Conservation (phyloP, 1,140 invertebrate genomes). For the Lepidurus apus region DNA sequence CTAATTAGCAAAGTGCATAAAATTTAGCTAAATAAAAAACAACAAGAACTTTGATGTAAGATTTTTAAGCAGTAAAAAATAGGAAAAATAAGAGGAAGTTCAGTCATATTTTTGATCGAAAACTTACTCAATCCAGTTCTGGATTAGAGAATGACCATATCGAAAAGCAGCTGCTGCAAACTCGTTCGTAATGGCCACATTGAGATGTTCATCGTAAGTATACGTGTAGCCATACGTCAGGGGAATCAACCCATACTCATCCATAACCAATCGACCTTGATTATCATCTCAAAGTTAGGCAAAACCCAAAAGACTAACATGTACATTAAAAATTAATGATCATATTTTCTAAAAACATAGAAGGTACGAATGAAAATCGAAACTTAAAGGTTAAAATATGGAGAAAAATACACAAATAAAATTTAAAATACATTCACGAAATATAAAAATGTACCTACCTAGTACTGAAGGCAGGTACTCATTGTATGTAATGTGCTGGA, state of each 20-base stretch:
- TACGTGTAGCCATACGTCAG: slow-evolving; percentile 59
- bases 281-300: neutral
- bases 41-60: too few relatives aligned
- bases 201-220: slow-evolving; percentile 74
- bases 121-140: slow-evolving; percentile 67
- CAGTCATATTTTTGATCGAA: neutral
- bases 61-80: neutral
- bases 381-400: slow-evolving; percentile 24
- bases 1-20: neutral
- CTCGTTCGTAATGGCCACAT: slow-evolving; percentile 64
- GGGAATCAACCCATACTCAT: slow-evolving; percentile 64
- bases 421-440: neutral
- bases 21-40: neutral
- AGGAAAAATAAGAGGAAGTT: neutral
- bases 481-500: slow-evolving; percentile 81
- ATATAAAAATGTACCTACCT: slow-evolving; percentile 46
- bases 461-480: slow-evolving; percentile 79
- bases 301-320: neutral
- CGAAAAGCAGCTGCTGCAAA: slow-evolving; percentile 50
- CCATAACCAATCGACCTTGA: slow-evolving; percentile 46
- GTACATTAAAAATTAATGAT: neutral
- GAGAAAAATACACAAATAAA: neutral
- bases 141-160: slow-evolving; percentile 58
- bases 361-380: neutral
- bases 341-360: slow-evolving; percentile 28